A percentile compares a stretch with the other conserved stretches of the same genome.
phyloP scores from a whole-genome alignment of 1,140 invertebrate species.

The Metopolophium dirhodum region DNA sequence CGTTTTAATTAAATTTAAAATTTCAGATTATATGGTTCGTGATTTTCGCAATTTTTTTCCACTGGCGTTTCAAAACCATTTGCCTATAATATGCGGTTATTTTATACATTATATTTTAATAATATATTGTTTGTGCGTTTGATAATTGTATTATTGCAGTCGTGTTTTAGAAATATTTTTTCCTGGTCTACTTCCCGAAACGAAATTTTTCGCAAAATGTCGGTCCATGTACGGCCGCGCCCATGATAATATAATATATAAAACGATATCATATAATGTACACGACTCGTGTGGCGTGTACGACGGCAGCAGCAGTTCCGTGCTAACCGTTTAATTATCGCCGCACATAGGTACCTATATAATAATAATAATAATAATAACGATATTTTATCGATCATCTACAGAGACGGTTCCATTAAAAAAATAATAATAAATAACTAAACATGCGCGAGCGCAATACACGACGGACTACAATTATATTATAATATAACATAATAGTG shows the following conservation, averaged over 20 bases:
- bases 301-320: neutral
- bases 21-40: neutral
- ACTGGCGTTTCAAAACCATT: neutral
- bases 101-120: too few relatives aligned
- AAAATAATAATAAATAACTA: constrained; percentile 18
- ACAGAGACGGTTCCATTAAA: constrained; percentile 10
- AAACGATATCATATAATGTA: neutral
- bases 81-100: too few relatives aligned
- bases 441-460: neutral
- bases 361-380: neutral
- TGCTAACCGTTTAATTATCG: constrained; percentile 5
- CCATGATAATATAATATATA: neutral
- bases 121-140: neutral
- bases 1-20: neutral
- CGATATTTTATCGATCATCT: neutral
- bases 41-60: neutral
- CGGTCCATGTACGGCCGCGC: neutral
- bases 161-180: neutral
- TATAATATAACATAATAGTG: constrained; percentile 1
- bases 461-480: neutral
- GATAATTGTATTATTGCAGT: neutral
- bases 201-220: neutral
- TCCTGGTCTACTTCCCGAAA: neutral
- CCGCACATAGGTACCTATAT: neutral
- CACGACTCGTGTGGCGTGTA: neutral